phyloP scores from a whole-genome alignment of 2,797 vertebrate genomes.

The Neostethus bicornis region DNA sequence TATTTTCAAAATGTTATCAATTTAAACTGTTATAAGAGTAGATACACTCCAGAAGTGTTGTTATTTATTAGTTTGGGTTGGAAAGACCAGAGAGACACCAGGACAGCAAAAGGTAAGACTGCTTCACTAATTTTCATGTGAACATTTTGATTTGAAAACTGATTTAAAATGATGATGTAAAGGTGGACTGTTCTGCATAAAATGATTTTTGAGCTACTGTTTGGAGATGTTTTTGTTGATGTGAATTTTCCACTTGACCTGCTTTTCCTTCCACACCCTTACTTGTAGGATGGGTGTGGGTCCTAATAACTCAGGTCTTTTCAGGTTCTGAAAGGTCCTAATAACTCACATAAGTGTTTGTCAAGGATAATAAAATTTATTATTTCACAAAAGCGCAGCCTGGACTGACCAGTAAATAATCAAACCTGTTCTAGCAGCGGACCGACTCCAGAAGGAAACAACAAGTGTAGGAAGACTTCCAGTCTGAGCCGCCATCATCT shows the following conservation, averaged over 20 bases:
- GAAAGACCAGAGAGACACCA: conserved; percentile 39
- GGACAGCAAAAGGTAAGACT: conserved; percentile 69
- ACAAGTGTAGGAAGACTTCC: conserved; percentile 55
- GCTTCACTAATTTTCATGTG: conserved; percentile 72
- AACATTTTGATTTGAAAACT: conserved; percentile 25
- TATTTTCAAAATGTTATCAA: neutral
- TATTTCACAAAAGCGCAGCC: conserved; percentile 37
- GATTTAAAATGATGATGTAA: conserved; percentile 34
- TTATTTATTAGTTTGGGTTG: conserved; percentile 39
- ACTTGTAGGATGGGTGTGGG: conserved; percentile 88
- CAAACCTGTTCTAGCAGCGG: conserved; percentile 75
- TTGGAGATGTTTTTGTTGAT: conserved; percentile 75
- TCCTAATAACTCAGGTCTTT: too few species aligned
- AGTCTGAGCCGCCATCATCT: conserved; percentile 56
- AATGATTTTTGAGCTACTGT: conserved; percentile 74
- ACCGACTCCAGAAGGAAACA: conserved; percentile 56
- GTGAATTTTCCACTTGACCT: conserved; percentile 89
- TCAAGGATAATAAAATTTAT: conserved; percentile 30
- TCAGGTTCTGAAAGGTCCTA: too few species aligned
- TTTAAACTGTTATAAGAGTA: conserved; percentile 27
- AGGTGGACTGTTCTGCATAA: conserved; percentile 40
- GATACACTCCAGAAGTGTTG: conserved; percentile 23
- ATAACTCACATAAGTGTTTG: conserved; percentile 12
- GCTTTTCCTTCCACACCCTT: conserved; percentile 92
- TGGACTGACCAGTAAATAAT: conserved; percentile 54